Base-by-base conservation (phyloP, 2,113 vertebrate genomes). In the Tyto alba region DNA sequence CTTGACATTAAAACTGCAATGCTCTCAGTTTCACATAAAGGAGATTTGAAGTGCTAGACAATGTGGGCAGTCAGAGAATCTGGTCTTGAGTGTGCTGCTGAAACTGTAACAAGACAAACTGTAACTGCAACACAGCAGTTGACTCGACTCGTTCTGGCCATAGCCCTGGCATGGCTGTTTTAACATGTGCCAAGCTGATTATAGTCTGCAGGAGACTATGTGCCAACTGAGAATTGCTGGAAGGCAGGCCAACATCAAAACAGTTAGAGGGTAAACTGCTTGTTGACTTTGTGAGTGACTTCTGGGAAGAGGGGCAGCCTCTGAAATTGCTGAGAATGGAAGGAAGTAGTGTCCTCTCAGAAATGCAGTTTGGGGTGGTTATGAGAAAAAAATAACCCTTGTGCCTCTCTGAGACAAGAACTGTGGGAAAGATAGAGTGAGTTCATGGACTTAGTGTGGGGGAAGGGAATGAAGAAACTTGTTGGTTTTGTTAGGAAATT, bases 161-260 rank as follows among this genome's bases (percentile, higher is more conserved):
- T 95, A 87, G 77, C 95, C 89, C 89, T 96, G 94, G 94, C 96
- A 95, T 96, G 89, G 81, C 45, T 96, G 96, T 96, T 97, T 96
- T 57, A 96, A 96, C 77, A 50, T 96, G 95, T 95, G 96, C 95
- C 94, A 96, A 96, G 94, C 89, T 95, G 95, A 96, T 96, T 96
- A 95, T 95, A 95, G 96, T 96, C 95, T 95, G 95, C 95, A 96
- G 95, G 95, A 96, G 79, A 95, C 82, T 82, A 83, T 93, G 93
- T 96, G 95, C 91, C 96, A 97, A 79, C 85, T 85, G 96, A 96
- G 94, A 96, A 94, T 96, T 96, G 94, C 96, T 96, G 94, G 91
- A 94, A 96, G 93, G 93, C 91, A 94, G 85, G 95, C 94, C 95
- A 94, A 95, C 88, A 96, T 95, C 95, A 96, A 93, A 96, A 96